A percentile compares a stretch with the other conserved stretches of the same genome.
Conservation (phyloP, 2,113 vertebrate species). For the Hippocampus mohnikei region DNA sequence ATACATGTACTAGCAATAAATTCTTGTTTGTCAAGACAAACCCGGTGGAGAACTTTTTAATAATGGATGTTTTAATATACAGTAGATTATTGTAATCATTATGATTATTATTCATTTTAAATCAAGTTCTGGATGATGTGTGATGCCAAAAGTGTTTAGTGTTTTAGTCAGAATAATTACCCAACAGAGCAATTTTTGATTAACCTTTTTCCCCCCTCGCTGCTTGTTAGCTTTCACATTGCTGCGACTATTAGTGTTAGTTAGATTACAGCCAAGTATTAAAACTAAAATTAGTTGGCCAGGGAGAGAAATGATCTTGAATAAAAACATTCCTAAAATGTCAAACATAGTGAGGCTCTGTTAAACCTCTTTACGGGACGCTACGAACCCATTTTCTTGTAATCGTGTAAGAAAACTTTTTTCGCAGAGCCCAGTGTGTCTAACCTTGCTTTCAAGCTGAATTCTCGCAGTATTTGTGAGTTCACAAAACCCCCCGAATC, state of each 20-base stretch:
- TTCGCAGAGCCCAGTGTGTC: too few relatives aligned
- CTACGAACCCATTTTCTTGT: too few relatives aligned
- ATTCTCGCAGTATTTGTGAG: too few relatives aligned
- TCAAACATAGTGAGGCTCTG: too few relatives aligned
- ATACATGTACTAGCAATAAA: too few relatives aligned
- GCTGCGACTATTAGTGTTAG: neutral
- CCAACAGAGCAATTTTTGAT: neutral
- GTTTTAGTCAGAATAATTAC: neutral
- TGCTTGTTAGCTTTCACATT: neutral
- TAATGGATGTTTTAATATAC: too few relatives aligned
- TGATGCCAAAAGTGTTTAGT: neutral
- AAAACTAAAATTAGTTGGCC: neutral
- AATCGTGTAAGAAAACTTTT: too few relatives aligned
- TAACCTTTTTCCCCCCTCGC: neutral
- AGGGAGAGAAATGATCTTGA: neutral
- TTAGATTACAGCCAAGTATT: neutral
- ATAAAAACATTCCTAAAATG: neutral
- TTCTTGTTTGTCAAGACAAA: too few relatives aligned
- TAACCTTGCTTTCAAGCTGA: too few relatives aligned
- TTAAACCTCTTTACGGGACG: too few relatives aligned
- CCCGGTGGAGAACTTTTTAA: too few relatives aligned
- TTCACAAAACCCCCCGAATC: too few relatives aligned
- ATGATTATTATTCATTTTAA: neutral
- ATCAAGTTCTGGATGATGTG: neutral
- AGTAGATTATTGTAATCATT: neutral